These are phyloP conservation scores for Austrofundulus limnaeus DNA, from an alignment of 2,113 vertebrate genomes.

Conservation along the genomic window DNA sequence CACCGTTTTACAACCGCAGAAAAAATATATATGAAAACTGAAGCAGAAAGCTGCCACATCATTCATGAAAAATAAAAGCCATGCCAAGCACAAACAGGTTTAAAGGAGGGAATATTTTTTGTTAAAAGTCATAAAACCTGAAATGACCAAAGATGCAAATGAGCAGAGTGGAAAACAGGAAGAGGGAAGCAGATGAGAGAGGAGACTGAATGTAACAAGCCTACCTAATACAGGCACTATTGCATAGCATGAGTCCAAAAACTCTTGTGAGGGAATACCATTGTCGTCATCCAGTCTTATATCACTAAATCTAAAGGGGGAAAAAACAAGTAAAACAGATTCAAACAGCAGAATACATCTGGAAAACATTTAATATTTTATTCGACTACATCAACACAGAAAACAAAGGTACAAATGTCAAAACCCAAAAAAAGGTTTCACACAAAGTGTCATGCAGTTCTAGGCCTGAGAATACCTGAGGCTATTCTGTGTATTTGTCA, in stretches of 20 bases:
- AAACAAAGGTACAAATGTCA: slow-evolving; percentile 47
- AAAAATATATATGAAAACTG: slow-evolving; percentile 5
- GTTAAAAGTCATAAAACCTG: slow-evolving; percentile 12
- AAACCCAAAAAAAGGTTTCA: slow-evolving; percentile 56
- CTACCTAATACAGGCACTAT: slow-evolving; percentile 98
- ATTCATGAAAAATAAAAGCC: slow-evolving; percentile 10
- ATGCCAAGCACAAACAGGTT: slow-evolving; percentile 29
- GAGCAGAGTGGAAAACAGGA: slow-evolving; percentile 16
- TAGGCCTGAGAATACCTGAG: slow-evolving; percentile 39
- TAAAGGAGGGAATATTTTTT: background rate
- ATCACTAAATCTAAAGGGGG: slow-evolving; percentile 91
- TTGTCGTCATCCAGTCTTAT: slow-evolving; percentile 90
- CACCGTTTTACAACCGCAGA: background rate
- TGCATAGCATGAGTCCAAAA: slow-evolving; percentile 97
- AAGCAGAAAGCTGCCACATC: slow-evolving; percentile 4
- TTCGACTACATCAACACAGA: slow-evolving; percentile 60
- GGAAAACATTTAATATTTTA: slow-evolving; percentile 53
- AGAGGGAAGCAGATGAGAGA: slow-evolving; percentile 35
- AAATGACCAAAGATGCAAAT: slow-evolving; percentile 31
- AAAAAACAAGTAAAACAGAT: slow-evolving; percentile 70
- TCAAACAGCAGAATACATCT: slow-evolving; percentile 68
- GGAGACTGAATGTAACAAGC: slow-evolving; percentile 61
- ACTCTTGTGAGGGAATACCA: slow-evolving; percentile 94
- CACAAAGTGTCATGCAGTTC: slow-evolving; percentile 52
- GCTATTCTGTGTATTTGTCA: slow-evolving; percentile 21